Evolutionary conservation across 2,888 invertebrate genomes (phyloP).

Genomic region (Acronicta leporina): DNA sequence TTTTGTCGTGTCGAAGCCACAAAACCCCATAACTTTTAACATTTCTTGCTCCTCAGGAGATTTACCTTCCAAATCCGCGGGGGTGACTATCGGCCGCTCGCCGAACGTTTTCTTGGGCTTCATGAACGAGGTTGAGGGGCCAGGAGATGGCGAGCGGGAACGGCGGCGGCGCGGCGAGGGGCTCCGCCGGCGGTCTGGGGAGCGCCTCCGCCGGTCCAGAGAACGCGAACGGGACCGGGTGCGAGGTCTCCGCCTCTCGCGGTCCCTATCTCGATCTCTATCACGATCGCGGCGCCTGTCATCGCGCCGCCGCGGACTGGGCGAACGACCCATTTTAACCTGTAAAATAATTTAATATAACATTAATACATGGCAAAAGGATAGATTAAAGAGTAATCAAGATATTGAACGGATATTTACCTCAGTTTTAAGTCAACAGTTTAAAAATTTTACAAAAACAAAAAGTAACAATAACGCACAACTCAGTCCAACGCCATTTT

Average conservation of each 20-base stretch:
- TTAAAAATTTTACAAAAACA: slow-evolving; percentile 80
- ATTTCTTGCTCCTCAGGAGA: slow-evolving; percentile 97
- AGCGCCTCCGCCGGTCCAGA: slow-evolving; percentile 78
- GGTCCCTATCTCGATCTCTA: slow-evolving; percentile 79
- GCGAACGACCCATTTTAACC: slow-evolving; percentile 84
- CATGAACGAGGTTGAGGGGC: slow-evolving; percentile 78
- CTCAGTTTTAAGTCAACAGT: slow-evolving; percentile 77
- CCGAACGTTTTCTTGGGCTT: slow-evolving; percentile 80
- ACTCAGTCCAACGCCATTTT: slow-evolving; percentile 85
- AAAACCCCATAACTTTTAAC: slow-evolving; percentile 99
- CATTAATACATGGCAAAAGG: slow-evolving; percentile 10
- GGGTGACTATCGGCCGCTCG: slow-evolving; percentile 92
- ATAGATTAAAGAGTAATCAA: background rate
- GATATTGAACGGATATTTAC: slow-evolving; percentile 62
- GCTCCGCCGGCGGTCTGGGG: slow-evolving; percentile 78
- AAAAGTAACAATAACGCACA: slow-evolving; percentile 77
- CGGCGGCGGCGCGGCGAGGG: slow-evolving; percentile 73
- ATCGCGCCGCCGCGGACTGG: slow-evolving; percentile 85
- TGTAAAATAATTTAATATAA: slow-evolving; percentile 34
- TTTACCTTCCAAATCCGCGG: slow-evolving; percentile 97
- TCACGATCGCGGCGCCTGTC: slow-evolving; percentile 71
- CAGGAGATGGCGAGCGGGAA: slow-evolving; percentile 76
- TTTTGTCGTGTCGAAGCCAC: slow-evolving; percentile 98
- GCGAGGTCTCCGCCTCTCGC: slow-evolving; percentile 79
- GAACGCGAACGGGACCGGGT: slow-evolving; percentile 83